Percentiles rank a stretch among this genome's conserved stretches.
These are phyloP conservation scores for Myotis pilosus DNA, from an alignment of 2,797 vertebrate genomes.

Conservation along the genomic window DNA sequence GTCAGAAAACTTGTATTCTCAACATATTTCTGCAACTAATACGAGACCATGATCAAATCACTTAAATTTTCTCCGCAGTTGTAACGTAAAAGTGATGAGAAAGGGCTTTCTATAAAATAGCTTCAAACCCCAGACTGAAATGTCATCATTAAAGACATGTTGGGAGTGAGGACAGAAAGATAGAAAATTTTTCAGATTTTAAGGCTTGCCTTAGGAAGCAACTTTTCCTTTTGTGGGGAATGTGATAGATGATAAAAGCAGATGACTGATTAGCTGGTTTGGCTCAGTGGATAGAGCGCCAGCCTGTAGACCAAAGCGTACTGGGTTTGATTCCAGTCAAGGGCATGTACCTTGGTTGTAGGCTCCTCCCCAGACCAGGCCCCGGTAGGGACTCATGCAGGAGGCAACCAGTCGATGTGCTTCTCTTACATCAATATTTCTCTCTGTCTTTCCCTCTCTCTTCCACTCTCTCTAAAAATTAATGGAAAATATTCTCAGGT, in stretches of 20 bases:
- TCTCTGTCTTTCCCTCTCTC: no score
- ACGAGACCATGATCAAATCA: not conserved
- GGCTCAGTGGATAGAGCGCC: no score
- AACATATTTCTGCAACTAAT: not conserved
- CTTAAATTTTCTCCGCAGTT: not conserved
- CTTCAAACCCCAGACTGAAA: not conserved
- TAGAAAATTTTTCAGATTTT: not conserved
- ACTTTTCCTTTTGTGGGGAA: not conserved
- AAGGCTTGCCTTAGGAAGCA: not conserved
- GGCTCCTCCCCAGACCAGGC: no score
- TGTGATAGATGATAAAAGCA: not conserved
- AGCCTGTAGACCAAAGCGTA: no score
- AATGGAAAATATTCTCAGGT: no score
- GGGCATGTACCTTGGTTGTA: no score
- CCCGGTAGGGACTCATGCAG: no score
- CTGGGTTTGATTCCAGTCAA: no score
- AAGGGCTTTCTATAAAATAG: not conserved
- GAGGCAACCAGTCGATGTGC: no score
- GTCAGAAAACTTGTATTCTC: not conserved
- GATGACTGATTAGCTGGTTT: not conserved
- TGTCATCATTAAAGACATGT: not conserved
- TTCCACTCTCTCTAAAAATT: no score
- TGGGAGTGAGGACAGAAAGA: not conserved
- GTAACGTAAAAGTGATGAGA: not conserved
- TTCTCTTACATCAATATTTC: no score